Base-by-base conservation (phyloP, 1,140 invertebrate species). In the Tetramorium alpestre region DNA sequence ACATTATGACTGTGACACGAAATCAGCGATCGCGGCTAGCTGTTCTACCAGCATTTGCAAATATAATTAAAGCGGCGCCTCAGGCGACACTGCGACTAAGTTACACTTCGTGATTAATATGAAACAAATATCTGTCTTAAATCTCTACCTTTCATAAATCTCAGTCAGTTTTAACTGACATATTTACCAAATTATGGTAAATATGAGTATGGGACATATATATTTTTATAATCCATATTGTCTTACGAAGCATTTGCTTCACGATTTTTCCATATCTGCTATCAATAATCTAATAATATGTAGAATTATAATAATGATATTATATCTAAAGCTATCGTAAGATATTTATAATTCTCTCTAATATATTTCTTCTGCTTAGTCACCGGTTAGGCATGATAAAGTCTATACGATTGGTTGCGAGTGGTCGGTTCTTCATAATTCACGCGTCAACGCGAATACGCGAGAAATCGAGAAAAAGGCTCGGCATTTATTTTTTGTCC, bases 1-100 rank as follows among this genome's bases (percentile, higher is more conserved):
- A 60, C 62, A 89, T 82, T 89, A 88, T 47, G 28, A 49, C 56
- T 18, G 58, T 69, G 77, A 90, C 76, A 77, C 73, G 75, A 65
- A 54, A 76, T 72, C 62, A 51, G 73, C 69, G 69, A 49, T 84
- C 13, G 18, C 33, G 33, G 41, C 18, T 28, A 38, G 51, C 64
- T 41, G 18, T 54, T 54, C 10, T 54, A 25, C 8, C 28, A 56
- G 13, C 47, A 28, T 81, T 70, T 7, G 33, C 38, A 60, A 73
- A 82, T 76, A 44, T 58, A 75, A 72, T 22, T 33, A n/a, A 58
- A 38, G 3, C 51, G 54, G 25, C 38, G 51, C 18, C 18, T 58
- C 38, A 51, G 3, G n/a, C 22, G n/a, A 58, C 18, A 22, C 11
- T 81, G 22, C 44, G 73, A 72, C 13, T 7, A 25, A 28, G 13